phyloP scores from a whole-genome alignment of 2,113 vertebrate species.

The Grallaria varia region DNA sequence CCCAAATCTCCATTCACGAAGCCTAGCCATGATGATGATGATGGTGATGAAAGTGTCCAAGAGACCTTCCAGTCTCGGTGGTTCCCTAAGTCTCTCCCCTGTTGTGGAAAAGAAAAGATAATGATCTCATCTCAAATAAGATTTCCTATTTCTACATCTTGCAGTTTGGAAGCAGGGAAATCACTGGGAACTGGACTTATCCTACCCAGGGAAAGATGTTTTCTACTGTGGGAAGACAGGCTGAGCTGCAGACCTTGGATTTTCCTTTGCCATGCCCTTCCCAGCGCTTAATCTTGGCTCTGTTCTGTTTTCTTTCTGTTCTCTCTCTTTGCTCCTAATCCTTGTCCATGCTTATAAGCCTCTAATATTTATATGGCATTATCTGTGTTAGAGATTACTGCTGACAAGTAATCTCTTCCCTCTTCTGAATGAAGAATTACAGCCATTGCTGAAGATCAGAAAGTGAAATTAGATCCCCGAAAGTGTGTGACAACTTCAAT shows the following conservation, averaged over 20 bases:
- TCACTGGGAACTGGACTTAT: not conserved
- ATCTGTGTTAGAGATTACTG: slow-evolving; percentile 59
- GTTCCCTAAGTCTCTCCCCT: not conserved
- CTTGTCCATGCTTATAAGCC: slow-evolving; percentile 64
- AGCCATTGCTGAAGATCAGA: slow-evolving; percentile 48
- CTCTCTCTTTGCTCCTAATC: slow-evolving; percentile 57
- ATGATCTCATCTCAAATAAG: not conserved
- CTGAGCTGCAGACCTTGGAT: not conserved
- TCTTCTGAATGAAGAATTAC: slow-evolving; percentile 54
- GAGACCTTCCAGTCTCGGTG: not conserved
- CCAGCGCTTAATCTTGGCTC: slow-evolving; percentile 58
- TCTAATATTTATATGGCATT: slow-evolving; percentile 69
- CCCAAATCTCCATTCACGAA: too few species aligned
- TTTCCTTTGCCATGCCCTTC: not conserved
- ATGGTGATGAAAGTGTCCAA: too few species aligned
- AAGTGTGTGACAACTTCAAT: slow-evolving; percentile 33
- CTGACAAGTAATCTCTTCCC: slow-evolving; percentile 65
- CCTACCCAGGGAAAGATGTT: not conserved
- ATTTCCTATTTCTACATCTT: not conserved
- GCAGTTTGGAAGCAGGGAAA: not conserved
- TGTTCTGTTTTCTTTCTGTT: slow-evolving; percentile 53
- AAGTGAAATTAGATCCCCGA: slow-evolving; percentile 51
- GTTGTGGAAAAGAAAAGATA: too few species aligned
- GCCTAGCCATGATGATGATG: too few species aligned
- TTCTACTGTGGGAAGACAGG: not conserved